These are phyloP conservation scores for Lagodon rhomboides DNA, from an alignment of 2,797 vertebrate species.

Conservation along the genomic window DNA sequence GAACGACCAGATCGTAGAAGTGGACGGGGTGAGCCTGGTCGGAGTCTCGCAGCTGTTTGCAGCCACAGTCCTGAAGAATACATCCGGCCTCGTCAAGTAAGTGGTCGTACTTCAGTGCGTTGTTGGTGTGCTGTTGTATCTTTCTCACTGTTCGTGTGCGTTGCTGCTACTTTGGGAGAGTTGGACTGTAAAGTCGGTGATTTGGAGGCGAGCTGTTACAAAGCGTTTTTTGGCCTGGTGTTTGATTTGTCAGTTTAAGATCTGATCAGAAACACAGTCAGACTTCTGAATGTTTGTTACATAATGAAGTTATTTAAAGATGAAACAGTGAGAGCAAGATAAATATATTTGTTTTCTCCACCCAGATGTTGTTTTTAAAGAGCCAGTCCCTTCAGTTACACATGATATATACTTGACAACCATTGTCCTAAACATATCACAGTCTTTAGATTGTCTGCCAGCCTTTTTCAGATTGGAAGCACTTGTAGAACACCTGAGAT, in stretches of 20 bases:
- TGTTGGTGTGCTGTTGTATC: background rate
- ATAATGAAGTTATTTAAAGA: slow-evolving; percentile 56
- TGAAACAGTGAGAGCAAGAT: background rate
- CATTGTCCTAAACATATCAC: background rate
- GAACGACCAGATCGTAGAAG: slow-evolving; percentile 95
- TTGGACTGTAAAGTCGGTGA: background rate
- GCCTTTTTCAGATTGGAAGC: background rate
- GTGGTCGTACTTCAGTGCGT: slow-evolving; percentile 13
- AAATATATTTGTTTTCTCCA: slow-evolving; percentile 18
- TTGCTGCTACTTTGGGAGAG: background rate
- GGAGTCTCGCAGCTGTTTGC: slow-evolving; percentile 95
- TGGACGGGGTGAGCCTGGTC: slow-evolving; percentile 92
- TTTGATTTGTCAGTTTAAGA: slow-evolving; percentile 3
- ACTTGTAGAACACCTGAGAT: background rate
- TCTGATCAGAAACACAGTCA: background rate
- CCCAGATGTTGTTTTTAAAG: slow-evolving; percentile 1
- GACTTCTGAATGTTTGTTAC: slow-evolving; percentile 27
- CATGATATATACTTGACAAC: background rate
- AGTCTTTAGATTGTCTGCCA: background rate
- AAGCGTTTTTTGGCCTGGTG: background rate
- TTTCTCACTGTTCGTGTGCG: background rate
- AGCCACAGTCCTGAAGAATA: slow-evolving; percentile 93
- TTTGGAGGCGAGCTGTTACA: background rate
- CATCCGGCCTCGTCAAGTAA: slow-evolving; percentile 92
- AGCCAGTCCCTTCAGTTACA: background rate